Evolutionary conservation across 2,888 invertebrate genomes (phyloP).

Genomic region (Bembecia ichneumoniformis): DNA sequence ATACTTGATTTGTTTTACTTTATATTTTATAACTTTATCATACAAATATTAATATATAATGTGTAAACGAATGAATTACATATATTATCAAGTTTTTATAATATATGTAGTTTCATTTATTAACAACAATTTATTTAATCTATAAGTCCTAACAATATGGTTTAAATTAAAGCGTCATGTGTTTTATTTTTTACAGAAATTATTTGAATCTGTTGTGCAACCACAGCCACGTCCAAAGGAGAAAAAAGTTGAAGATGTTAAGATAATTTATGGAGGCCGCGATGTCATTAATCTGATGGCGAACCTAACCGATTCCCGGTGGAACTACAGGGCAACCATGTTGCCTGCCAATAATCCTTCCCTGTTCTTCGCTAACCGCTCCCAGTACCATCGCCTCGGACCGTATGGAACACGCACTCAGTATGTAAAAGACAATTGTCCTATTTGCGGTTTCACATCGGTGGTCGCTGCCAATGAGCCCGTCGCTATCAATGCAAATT

Average conservation of each 20-base stretch:
- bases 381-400: conserved; percentile 73
- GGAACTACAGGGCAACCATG: conserved; percentile 69
- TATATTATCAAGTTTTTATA: too few species aligned
- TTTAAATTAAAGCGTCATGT: too few species aligned
- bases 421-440: conserved; percentile 70
- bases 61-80: too few species aligned
- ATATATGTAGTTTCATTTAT: too few species aligned
- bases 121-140: too few species aligned
- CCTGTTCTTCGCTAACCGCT: conserved; percentile 75
- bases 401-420: conserved; percentile 70
- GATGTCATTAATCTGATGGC: conserved; percentile 73
- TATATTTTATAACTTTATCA: too few species aligned
- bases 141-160: too few species aligned
- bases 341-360: conserved; percentile 71
- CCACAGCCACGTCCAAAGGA: conserved; percentile 60
- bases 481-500: conserved; percentile 26
- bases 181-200: conserved; percentile 41
- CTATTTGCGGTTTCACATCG: conserved; percentile 65
- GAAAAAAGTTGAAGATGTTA: conserved; percentile 44
- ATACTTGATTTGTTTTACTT: too few species aligned
- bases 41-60: too few species aligned
- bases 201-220: conserved; percentile 56
- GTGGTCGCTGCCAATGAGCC: conserved; percentile 47
- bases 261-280: conserved; percentile 64
- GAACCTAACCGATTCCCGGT: conserved; percentile 66